These are phyloP conservation scores for Philopotamus ludificatus DNA, from an alignment of 1,140 invertebrate species.

Conservation along the genomic window DNA sequence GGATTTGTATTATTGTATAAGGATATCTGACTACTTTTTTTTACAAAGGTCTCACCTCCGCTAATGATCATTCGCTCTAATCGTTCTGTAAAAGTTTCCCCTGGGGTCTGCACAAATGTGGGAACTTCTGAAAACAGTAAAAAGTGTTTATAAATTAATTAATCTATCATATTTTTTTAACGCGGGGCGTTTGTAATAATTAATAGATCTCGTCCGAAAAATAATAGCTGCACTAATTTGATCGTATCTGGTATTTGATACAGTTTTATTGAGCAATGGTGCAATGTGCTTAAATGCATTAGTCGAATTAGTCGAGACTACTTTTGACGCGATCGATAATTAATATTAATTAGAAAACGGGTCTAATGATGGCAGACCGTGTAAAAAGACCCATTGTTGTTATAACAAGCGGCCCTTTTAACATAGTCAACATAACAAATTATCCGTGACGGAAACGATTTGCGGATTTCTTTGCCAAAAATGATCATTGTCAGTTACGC, in stretches of 20 bases:
- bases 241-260: too few relatives aligned
- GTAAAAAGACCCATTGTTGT: neutral
- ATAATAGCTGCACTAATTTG: too few relatives aligned
- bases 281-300: too few relatives aligned
- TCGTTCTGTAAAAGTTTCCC: conserved; percentile 20
- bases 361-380: too few relatives aligned
- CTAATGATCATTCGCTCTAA: conserved; percentile 22
- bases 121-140: conserved; percentile 16
- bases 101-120: conserved; percentile 11
- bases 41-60: conserved; percentile 15
- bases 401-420: conserved; percentile 18
- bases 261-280: too few relatives aligned
- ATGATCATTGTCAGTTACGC: conserved; percentile 13
- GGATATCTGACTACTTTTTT: too few relatives aligned
- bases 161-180: neutral
- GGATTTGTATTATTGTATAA: too few relatives aligned
- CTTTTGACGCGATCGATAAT: too few relatives aligned
- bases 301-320: too few relatives aligned
- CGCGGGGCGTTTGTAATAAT: neutral
- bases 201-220: neutral
- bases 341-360: too few relatives aligned
- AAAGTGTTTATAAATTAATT: conserved; percentile 6
- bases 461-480: conserved; percentile 10
- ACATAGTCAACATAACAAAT: conserved; percentile 28
- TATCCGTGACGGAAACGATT: conserved; percentile 26